Conservation (phyloP, 2,888 invertebrate species). For the Conus canariensis region DNA sequence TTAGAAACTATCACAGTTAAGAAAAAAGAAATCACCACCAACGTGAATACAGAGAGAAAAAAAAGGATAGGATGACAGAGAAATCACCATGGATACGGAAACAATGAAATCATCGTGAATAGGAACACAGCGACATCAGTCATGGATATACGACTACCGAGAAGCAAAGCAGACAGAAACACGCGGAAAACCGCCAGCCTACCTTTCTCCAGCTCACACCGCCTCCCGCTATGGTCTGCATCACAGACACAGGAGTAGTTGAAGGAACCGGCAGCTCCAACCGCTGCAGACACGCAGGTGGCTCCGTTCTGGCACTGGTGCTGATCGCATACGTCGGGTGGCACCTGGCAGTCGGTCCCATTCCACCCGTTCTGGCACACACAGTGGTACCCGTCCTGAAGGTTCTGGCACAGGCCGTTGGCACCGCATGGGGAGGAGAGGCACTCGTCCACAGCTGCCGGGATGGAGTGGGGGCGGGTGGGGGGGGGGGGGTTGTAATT, state of each 20-base stretch:
- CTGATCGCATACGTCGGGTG: background rate
- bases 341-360: constrained; percentile 85
- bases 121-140: too few relatives aligned
- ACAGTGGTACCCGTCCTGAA: constrained; percentile 90
- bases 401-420: constrained; percentile 89
- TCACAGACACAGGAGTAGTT: background rate
- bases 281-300: background rate
- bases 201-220: constrained; percentile 7
- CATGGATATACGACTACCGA: too few relatives aligned
- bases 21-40: too few relatives aligned
- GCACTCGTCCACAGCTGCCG: constrained; percentile 94
- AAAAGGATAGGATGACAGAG: too few relatives aligned
- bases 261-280: background rate
- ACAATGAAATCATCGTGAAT: too few relatives aligned
- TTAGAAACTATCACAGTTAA: too few relatives aligned
- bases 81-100: too few relatives aligned
- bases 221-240: background rate
- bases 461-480: background rate
- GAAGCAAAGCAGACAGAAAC: too few relatives aligned
- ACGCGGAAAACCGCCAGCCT: background rate
- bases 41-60: too few relatives aligned
- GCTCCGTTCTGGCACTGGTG: constrained; percentile 20
- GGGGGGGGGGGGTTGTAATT: background rate
- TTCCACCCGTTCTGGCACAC: constrained; percentile 88
- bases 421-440: constrained; percentile 87